phyloP scores from a whole-genome alignment of 1,140 invertebrate genomes.

The Trinorchestia longiramus region DNA sequence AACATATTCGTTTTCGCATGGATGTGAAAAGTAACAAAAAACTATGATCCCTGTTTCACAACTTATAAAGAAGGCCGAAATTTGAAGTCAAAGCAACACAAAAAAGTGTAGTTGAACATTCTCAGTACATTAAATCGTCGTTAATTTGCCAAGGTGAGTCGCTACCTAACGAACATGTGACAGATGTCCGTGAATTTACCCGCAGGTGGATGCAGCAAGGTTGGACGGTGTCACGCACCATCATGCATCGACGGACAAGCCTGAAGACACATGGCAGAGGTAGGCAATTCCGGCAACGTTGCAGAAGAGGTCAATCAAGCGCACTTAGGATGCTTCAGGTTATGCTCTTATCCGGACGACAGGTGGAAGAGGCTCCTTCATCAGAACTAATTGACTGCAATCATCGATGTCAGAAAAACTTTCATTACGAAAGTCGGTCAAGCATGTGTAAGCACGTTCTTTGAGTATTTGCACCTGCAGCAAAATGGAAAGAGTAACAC shows the following conservation, averaged over 20 bases:
- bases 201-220: background rate
- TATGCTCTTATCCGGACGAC: background rate
- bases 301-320: background rate
- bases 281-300: background rate
- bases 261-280: background rate
- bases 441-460: background rate
- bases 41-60: background rate
- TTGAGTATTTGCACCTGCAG: background rate
- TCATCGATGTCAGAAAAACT: background rate
- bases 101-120: background rate
- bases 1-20: background rate
- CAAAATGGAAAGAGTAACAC: background rate
- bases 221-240: background rate
- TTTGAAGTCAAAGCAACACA: background rate
- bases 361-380: background rate
- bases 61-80: background rate
- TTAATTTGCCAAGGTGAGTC: background rate
- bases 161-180: background rate
- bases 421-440: background rate
- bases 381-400: background rate
- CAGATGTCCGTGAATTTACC: background rate
- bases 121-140: background rate
- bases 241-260: background rate
- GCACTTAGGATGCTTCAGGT: background rate
- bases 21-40: background rate